Evolutionary conservation across 2,888 invertebrate species (phyloP).

Genomic region (Aradus depressus): DNA sequence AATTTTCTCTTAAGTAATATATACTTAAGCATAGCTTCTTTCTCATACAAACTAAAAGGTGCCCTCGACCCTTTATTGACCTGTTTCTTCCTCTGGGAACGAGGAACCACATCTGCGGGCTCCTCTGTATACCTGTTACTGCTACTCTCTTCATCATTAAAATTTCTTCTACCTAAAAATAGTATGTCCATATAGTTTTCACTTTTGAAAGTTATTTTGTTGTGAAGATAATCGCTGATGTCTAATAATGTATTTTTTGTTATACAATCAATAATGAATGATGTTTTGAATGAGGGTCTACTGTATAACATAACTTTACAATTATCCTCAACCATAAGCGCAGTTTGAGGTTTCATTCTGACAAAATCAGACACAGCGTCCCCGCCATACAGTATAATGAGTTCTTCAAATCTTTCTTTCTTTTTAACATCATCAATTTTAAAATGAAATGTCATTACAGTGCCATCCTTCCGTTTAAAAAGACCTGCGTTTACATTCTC

Average conservation of each 20-base stretch:
- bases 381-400: not conserved
- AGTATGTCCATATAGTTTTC: slow-evolving; percentile 2
- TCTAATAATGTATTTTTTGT: not conserved
- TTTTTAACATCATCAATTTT: not conserved
- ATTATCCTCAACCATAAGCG: slow-evolving; percentile 2
- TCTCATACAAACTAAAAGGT: slow-evolving; percentile 3
- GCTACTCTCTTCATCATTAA: not conserved
- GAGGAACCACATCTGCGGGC: not conserved
- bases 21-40: slow-evolving; percentile 10
- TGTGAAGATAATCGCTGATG: slow-evolving; percentile 7
- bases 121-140: not conserved
- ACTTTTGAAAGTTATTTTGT: not conserved
- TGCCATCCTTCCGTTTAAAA: not conserved
- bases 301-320: not conserved
- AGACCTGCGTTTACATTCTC: not conserved
- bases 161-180: not conserved
- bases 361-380: not conserved
- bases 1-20: not conserved
- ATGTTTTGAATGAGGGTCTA: slow-evolving; percentile 3
- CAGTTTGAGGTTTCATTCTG: not conserved
- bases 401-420: slow-evolving; percentile 6
- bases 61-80: slow-evolving; percentile 2
- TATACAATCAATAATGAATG: slow-evolving; percentile 2
- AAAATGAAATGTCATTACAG: slow-evolving; percentile 2
- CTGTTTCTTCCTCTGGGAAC: not conserved